Evolutionary conservation across 2,113 vertebrate genomes (phyloP).

Genomic region (Brachypodius melanocephalos): DNA sequence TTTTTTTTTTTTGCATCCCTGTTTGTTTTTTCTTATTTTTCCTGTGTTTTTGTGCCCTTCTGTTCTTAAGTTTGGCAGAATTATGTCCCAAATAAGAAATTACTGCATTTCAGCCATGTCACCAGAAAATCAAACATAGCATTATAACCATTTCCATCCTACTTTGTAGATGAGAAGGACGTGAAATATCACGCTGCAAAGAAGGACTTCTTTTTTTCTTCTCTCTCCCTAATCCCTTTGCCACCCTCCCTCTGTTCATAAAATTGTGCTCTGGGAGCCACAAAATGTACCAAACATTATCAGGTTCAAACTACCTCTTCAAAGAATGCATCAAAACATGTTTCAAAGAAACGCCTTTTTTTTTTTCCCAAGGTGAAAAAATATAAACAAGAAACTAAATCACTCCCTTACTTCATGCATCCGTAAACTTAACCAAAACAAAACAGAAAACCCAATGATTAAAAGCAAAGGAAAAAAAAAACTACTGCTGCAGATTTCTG

Average conservation of each 20-base stretch:
- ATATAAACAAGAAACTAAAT: slow-evolving; percentile 74
- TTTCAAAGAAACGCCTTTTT: slow-evolving; percentile 62
- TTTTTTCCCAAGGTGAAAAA: slow-evolving; percentile 70
- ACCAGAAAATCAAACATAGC: slow-evolving; percentile 73
- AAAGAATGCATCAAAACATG: slow-evolving; percentile 71
- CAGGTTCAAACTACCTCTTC: slow-evolving; percentile 67
- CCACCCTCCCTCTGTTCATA: slow-evolving; percentile 59
- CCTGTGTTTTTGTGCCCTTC: slow-evolving; percentile 70
- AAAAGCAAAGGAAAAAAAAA: slow-evolving; percentile 77
- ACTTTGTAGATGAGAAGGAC: slow-evolving; percentile 57
- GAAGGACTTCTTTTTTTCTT: slow-evolving; percentile 13
- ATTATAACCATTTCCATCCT: slow-evolving; percentile 74
- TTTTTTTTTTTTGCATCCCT: slow-evolving; percentile 51
- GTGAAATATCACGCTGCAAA: slow-evolving; percentile 18
- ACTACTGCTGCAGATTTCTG: slow-evolving; percentile 77
- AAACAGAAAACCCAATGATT: slow-evolving; percentile 71
- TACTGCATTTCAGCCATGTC: slow-evolving; percentile 77
- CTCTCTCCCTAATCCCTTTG: slow-evolving; percentile 58
- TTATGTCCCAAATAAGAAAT: slow-evolving; percentile 74
- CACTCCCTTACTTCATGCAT: slow-evolving; percentile 82
- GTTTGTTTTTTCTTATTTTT: slow-evolving; percentile 47
- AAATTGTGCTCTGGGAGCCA: slow-evolving; percentile 75
- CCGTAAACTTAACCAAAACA: slow-evolving; percentile 78
- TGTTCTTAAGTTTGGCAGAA: slow-evolving; percentile 76
- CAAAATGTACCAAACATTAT: slow-evolving; percentile 74